Percentiles rank a stretch among this genome's conserved stretches.
Conservation (phyloP, 2,888 invertebrate genomes). For the Stenurella melanura region DNA sequence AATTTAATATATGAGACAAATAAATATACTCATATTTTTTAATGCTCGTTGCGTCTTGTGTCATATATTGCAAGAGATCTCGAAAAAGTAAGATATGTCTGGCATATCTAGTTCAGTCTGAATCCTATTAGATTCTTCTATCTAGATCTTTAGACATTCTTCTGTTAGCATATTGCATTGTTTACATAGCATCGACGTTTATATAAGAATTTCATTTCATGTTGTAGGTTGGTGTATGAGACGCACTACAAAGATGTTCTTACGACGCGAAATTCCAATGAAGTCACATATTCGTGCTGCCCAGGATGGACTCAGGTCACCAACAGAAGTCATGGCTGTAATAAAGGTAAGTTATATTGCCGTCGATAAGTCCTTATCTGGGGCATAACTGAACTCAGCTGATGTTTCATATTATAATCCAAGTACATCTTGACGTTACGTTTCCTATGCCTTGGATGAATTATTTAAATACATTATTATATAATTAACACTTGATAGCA, state of each 20-base stretch:
- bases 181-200: not conserved
- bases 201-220: constrained; percentile 1
- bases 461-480: too few relatives aligned
- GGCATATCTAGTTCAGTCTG: not conserved
- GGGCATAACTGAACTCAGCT: not conserved
- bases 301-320: constrained; percentile 78
- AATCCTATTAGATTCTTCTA: not conserved
- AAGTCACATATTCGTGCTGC: constrained; percentile 76
- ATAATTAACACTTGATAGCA: too few relatives aligned
- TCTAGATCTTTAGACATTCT: not conserved
- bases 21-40: too few relatives aligned
- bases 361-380: constrained; percentile 2
- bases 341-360: constrained; percentile 76
- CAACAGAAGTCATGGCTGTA: constrained; percentile 77
- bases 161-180: not conserved
- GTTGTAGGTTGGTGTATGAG: constrained; percentile 75
- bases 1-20: too few relatives aligned
- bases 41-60: too few relatives aligned
- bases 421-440: too few relatives aligned
- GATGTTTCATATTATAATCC: not conserved
- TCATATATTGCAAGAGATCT: too few relatives aligned
- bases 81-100: not conserved
- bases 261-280: constrained; percentile 72
- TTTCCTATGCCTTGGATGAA: too few relatives aligned
- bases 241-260: constrained; percentile 74